Evolutionary conservation across 1,140 invertebrate species (phyloP), one percentile per base, ranked within the genome.

Genomic region (Argopecten irradians): DNA sequence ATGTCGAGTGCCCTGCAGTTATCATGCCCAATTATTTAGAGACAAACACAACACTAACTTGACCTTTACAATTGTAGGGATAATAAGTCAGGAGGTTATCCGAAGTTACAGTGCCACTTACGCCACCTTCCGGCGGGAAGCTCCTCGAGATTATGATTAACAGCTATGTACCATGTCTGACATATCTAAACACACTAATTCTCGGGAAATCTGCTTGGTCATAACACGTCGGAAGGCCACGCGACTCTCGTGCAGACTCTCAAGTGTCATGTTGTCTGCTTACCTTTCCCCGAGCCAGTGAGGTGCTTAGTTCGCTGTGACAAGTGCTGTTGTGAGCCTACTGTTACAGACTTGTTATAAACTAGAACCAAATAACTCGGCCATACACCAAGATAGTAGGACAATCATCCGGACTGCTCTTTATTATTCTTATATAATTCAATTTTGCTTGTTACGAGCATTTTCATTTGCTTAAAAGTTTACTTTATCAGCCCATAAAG

Each of bases 81-180:
- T 71, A 71, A 71, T 71, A 71, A 71, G 55, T 71, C 55, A 71
- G 5, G 55, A 71, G 55, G 55, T 71, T 71, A 71, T 71, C 55
- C 55, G 55, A 71, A 71, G 55, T n/a, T 71, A 71, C 55, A 71
- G 55, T 28, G 55, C 55, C 55, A 71, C 55, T 71, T 71, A 71
- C 55, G 55, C 55, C 55, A 71, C 55, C 55, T 71, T 71, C 55
- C 55, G 55, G 55, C 55, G 55, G 55, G n/a, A 71, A 71, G 11
- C 55, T 71, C 55, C 55, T 71, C 55, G 55, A 71, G 55, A 71
- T 22, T 1, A 71, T 71, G 55, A 71, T 71, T 28, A 71, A 71
- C 55, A 71, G 55, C 55, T n/a, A 71, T 71, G 55, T 71, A 71
- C 55, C 55, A 71, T 71, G 55, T 71, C 55, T 71, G 55, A 71